These are phyloP conservation scores for Aporophyla nigra DNA, from an alignment of 2,888 invertebrate genomes.

Conservation along the genomic window DNA sequence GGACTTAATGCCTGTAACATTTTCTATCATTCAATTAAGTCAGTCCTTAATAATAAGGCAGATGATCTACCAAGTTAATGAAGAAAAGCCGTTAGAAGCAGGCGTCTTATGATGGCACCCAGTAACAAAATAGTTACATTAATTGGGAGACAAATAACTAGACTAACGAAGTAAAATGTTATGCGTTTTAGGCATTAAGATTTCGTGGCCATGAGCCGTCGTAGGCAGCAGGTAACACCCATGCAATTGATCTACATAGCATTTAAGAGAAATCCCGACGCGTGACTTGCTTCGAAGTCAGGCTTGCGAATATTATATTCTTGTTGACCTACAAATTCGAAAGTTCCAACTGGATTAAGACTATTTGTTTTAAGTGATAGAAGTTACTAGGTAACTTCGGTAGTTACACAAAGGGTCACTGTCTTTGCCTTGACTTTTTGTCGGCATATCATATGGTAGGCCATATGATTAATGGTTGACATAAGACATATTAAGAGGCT, in stretches of 20 bases:
- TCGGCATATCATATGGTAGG: background rate
- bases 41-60: background rate
- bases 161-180: background rate
- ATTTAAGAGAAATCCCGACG: constrained; percentile 43
- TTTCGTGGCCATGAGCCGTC: constrained; percentile 22
- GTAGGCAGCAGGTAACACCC: constrained; percentile 29
- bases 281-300: constrained; percentile 50
- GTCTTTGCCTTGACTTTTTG: no score
- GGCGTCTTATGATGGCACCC: background rate
- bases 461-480: background rate
- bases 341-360: constrained; percentile 27
- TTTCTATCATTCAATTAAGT: no score
- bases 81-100: background rate
- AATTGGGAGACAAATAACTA: no score
- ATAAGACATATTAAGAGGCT: background rate
- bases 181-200: constrained; percentile 26
- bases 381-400: background rate
- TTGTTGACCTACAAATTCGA: constrained; percentile 59
- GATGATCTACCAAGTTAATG: background rate
- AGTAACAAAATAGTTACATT: no score
- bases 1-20: no score
- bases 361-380: constrained; percentile 14
- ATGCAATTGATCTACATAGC: constrained; percentile 39
- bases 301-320: constrained; percentile 36
- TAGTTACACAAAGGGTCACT: background rate